Evolutionary conservation across 2,888 invertebrate genomes (phyloP).

Genomic region (Acanthacorydalis orientalis): DNA sequence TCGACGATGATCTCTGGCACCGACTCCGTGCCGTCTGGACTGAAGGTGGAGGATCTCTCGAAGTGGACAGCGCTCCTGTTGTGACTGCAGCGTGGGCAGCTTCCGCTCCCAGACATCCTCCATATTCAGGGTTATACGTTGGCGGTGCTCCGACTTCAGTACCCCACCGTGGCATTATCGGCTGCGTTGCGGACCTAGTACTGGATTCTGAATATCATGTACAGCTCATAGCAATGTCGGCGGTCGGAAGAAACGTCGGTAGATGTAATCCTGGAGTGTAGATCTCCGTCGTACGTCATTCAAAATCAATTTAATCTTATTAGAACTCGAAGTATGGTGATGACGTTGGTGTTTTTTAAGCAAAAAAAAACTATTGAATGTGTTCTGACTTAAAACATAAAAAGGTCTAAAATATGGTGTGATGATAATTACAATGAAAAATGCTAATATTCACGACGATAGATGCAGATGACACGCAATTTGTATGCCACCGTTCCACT

Average conservation of each 20-base stretch:
- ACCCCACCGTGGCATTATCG: constrained; percentile 30
- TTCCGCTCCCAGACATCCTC: constrained; percentile 66
- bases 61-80: constrained; percentile 76
- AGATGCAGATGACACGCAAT: background rate
- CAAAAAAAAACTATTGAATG: background rate
- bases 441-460: background rate
- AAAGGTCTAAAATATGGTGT: too few species aligned
- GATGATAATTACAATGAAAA: background rate
- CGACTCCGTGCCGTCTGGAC: constrained; percentile 54
- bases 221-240: constrained; percentile 28
- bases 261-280: constrained; percentile 19
- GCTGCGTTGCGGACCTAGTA: constrained; percentile 44
- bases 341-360: background rate
- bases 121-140: constrained; percentile 76
- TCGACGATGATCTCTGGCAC: constrained; percentile 84
- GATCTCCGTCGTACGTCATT: too few species aligned
- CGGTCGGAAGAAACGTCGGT: constrained; percentile 28
- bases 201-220: constrained; percentile 42
- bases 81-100: constrained; percentile 72
- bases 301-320: too few species aligned
- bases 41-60: constrained; percentile 60
- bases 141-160: constrained; percentile 35
- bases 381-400: background rate
- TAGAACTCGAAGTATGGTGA: too few species aligned
- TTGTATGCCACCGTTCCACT: background rate